Conservation (phyloP, 2,113 vertebrate species). For the Grammomys dolichurus region DNA sequence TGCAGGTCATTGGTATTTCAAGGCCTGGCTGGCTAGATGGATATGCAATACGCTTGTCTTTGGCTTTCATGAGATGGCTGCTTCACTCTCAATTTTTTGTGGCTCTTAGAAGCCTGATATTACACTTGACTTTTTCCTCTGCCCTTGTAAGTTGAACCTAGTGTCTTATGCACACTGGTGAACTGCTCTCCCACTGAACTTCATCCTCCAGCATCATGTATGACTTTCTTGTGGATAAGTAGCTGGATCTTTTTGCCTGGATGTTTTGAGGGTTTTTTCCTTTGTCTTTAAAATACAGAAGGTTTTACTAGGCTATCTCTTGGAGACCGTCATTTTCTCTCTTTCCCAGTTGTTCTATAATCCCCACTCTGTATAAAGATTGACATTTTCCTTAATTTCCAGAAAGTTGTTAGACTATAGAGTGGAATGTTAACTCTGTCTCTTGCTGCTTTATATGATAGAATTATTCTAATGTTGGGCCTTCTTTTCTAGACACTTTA, state of each 20-base stretch:
- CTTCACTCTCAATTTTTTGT: background rate
- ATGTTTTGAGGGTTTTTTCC: background rate
- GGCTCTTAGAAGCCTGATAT: background rate
- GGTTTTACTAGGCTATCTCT: conserved; percentile 34
- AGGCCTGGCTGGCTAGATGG: background rate
- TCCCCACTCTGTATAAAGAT: background rate
- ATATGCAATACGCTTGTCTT: background rate
- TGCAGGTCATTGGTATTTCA: background rate
- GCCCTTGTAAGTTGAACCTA: background rate
- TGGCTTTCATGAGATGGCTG: background rate
- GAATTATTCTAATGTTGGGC: background rate
- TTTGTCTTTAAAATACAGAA: conserved; percentile 6
- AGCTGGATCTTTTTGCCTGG: background rate
- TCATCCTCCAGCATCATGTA: too few relatives aligned
- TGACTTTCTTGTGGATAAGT: background rate
- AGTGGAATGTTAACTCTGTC: background rate
- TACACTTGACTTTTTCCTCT: background rate
- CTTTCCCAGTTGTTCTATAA: conserved; percentile 24
- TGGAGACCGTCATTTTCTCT: background rate
- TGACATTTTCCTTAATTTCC: conserved; percentile 34
- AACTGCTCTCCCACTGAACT: background rate
- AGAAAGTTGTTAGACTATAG: background rate
- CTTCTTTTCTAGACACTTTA: background rate
- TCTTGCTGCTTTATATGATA: conserved; percentile 3
- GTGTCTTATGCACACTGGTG: background rate